Percentiles rank a stretch among this genome's conserved stretches.
phyloP scores from a whole-genome alignment of 2,888 invertebrate species.

The Lithophane socia region DNA sequence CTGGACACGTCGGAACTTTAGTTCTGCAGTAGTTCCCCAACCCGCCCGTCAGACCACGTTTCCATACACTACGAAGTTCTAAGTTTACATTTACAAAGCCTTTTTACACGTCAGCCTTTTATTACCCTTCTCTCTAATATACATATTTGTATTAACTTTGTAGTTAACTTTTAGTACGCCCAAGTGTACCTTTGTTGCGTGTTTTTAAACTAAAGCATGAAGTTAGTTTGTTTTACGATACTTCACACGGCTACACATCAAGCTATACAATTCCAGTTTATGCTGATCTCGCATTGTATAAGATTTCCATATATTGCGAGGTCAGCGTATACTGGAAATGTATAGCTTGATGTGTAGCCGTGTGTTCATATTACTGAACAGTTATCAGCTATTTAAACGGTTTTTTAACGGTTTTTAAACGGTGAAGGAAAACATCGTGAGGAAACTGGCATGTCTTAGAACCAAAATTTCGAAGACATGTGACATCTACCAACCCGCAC shows the following conservation, averaged over 20 bases:
- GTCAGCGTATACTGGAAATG: too few relatives aligned
- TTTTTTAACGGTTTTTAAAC: too few relatives aligned
- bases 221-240: constrained; percentile 7
- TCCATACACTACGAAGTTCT: constrained; percentile 29
- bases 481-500: too few relatives aligned
- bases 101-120: constrained; percentile 51
- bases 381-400: background rate
- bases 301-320: too few relatives aligned
- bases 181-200: constrained; percentile 23
- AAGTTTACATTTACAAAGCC: constrained; percentile 48
- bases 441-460: too few relatives aligned
- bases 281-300: too few relatives aligned
- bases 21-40: constrained; percentile 36
- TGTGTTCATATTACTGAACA: background rate
- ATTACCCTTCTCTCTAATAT: constrained; percentile 18
- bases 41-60: constrained; percentile 9
- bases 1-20: constrained; percentile 45
- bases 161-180: constrained; percentile 41
- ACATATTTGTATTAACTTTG: constrained; percentile 52
- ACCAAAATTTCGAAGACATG: too few relatives aligned
- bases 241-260: too few relatives aligned
- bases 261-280: too few relatives aligned
- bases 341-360: too few relatives aligned
- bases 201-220: constrained; percentile 2
- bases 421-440: too few relatives aligned